Evolutionary conservation across 2,113 vertebrate genomes (phyloP), one percentile per base, ranked within the genome.

Genomic region (Rissa tridactyla): DNA sequence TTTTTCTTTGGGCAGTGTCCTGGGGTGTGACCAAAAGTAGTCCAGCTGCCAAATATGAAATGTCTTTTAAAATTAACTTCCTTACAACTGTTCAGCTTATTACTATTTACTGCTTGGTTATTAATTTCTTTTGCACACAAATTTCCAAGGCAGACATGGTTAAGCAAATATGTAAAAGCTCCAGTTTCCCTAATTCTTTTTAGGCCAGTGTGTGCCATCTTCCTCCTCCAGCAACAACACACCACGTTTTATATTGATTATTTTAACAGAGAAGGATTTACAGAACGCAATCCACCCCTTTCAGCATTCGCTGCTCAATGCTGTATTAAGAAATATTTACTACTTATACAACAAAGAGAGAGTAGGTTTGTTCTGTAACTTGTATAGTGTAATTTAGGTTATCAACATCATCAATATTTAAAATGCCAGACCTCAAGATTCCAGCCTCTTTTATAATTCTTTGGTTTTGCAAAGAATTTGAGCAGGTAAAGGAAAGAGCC

Each of bases 261-360:
- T 69, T 95, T 94, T 85, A 95, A 73, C 73, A 95, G 81, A 92
- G 46, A 70, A 92, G 49, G 77, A 65, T 89, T 87, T 85, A 85
- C 22, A 88, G 62, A 89, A 89, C 46, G 58, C 26, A 69, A 54
- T 42, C 32, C 30, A 61, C 34, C 22, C 47, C 38, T 65, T 89
- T 69, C 83, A 87, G 60, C 47, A 69, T 80, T 88, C 60, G 58
- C 23, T 66, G 32, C 20, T 82, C 64, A 83, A 0, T 73, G 54
- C 29, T 72, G 29, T 51, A 80, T 61, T 22, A 80, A 73, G 55
- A 85, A 95, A 82, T 13, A 57, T 64, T 94, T 79, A 82, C 40
- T 70, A 66, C 42, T 82, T 69, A 47, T 17, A 57, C 22, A 81
- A 62, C 21, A 61, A 54, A 65, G 81, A 82, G n/a, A 34, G 7